Conservation (phyloP, 2,888 invertebrate species). For the Cremastinae sp. region DNA sequence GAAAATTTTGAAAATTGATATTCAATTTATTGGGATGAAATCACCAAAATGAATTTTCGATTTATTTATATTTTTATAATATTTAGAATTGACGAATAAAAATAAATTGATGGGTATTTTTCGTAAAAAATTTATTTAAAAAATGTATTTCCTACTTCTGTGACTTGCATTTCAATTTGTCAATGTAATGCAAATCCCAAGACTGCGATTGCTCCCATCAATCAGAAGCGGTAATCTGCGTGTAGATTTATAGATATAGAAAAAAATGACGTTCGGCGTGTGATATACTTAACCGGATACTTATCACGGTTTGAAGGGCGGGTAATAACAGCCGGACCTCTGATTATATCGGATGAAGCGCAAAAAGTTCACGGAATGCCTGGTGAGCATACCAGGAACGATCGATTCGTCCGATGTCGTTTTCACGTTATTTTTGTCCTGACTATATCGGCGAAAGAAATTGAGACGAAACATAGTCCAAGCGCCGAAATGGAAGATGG, state of each 20-base stretch:
- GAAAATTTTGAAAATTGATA: too few species aligned
- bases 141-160: not conserved
- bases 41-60: too few species aligned
- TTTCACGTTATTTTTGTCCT: too few species aligned
- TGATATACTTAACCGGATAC: not conserved
- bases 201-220: conserved; percentile 40
- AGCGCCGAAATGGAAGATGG: too few species aligned
- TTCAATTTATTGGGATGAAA: too few species aligned
- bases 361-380: not conserved
- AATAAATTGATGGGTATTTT: too few species aligned
- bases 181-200: not conserved
- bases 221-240: conserved; percentile 15
- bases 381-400: not conserved
- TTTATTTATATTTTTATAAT: too few species aligned
- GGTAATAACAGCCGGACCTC: not conserved
- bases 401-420: conserved; percentile 4
- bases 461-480: not conserved
- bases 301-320: not conserved
- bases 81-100: too few species aligned
- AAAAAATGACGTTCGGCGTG: not conserved
- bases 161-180: conserved; percentile 9
- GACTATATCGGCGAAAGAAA: not conserved
- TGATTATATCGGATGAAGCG: conserved; percentile 1
- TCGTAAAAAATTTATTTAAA: too few species aligned
- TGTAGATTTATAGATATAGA: not conserved